These are phyloP conservation scores for Eupithecia vulgata DNA, from an alignment of 2,888 invertebrate genomes.

Conservation along the genomic window DNA sequence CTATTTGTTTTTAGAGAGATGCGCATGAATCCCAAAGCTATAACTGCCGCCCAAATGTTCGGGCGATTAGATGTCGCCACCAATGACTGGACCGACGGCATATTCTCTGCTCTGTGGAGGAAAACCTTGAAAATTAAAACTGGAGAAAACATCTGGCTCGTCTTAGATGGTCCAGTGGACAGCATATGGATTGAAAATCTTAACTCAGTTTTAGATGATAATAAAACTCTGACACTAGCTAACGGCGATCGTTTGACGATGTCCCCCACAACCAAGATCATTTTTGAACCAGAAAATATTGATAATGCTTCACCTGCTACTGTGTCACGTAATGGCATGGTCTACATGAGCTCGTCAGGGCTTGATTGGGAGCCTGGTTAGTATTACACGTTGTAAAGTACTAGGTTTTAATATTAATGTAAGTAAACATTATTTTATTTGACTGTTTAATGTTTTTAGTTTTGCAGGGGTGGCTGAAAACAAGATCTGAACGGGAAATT, in stretches of 20 bases:
- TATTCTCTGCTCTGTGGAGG: conserved; percentile 98
- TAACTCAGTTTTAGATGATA: conserved; percentile 98
- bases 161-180: conserved; percentile 98
- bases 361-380: conserved; percentile 94
- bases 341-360: conserved; percentile 98
- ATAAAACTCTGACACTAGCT: conserved; percentile 96
- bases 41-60: conserved; percentile 99
- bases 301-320: conserved; percentile 99
- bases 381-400: not conserved
- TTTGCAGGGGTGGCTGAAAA: conserved; percentile 92
- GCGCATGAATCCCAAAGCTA: conserved; percentile 99
- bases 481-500: conserved; percentile 84
- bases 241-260: conserved; percentile 97
- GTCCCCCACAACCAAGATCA: conserved; percentile 97
- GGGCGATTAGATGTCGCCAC: conserved; percentile 98
- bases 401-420: not conserved
- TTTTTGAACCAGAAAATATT: conserved; percentile 98
- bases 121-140: conserved; percentile 95
- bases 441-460: conserved; percentile 73
- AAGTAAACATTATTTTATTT: not conserved
- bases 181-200: conserved; percentile 99
- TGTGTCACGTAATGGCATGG: conserved; percentile 96
- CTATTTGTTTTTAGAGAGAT: conserved; percentile 87
- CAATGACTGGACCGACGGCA: conserved; percentile 99
- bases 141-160: conserved; percentile 96